Percentiles rank a stretch among this genome's conserved stretches.
Conservation (phyloP, 2,113 vertebrate species). For the Malurus alboscapulatus region DNA sequence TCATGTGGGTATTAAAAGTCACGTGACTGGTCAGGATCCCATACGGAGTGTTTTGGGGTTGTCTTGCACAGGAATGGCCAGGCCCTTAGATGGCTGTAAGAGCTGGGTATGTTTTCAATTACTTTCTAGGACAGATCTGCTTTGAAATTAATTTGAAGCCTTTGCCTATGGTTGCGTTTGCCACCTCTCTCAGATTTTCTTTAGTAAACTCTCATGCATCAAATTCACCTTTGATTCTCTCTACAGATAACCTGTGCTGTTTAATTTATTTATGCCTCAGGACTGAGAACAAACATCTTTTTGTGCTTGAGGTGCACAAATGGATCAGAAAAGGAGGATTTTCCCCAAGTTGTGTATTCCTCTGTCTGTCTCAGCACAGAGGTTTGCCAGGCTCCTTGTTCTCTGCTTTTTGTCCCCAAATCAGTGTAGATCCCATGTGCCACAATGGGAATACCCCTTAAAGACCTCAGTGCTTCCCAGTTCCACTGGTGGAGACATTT, state of each 20-base stretch:
- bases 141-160: constrained; percentile 73
- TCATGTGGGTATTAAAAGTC: constrained; percentile 81
- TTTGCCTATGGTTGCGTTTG: constrained; percentile 62
- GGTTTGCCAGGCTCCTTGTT: not conserved
- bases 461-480: not conserved
- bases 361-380: not conserved
- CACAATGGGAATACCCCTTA: not conserved
- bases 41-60: constrained; percentile 64
- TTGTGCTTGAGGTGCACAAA: not conserved
- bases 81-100: constrained; percentile 43
- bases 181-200: constrained; percentile 39
- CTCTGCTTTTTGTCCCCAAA: not conserved
- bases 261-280: not conserved
- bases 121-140: constrained; percentile 64
- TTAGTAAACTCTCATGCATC: constrained; percentile 6
- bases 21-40: constrained; percentile 72
- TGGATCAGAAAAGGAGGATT: not conserved
- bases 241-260: constrained; percentile 9
- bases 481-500: not conserved
- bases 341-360: not conserved
- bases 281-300: not conserved
- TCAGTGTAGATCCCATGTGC: not conserved
- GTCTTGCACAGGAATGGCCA: constrained; percentile 54
- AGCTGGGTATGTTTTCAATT: constrained; percentile 70
- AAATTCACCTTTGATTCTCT: constrained; percentile 29